Conservation (phyloP, 2,888 invertebrate genomes). For the Achlya flavicornis region DNA sequence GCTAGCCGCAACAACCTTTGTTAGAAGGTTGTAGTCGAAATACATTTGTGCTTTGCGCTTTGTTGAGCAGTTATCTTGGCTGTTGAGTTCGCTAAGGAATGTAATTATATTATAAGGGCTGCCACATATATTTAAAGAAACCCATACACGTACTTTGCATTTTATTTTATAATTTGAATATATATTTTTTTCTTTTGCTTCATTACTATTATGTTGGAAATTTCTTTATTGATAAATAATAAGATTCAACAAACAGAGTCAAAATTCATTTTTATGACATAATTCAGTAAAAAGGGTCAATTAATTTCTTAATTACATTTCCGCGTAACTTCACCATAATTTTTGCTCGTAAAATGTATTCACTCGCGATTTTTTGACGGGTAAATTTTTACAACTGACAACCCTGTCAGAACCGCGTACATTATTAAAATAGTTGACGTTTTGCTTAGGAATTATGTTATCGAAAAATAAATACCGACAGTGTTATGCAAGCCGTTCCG, state of each 20-base stretch:
- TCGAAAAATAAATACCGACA: slow-evolving; percentile 37
- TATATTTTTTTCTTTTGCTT: no score
- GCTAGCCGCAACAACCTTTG: background rate
- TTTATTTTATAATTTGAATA: no score
- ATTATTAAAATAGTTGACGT: slow-evolving; percentile 51
- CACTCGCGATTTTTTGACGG: background rate
- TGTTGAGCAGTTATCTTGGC: background rate
- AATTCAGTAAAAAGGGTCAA: no score
- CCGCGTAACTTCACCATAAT: background rate
- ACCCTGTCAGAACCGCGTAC: slow-evolving; percentile 40
- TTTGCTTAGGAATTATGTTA: slow-evolving; percentile 36
- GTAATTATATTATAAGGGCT: background rate
- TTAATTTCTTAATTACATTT: background rate
- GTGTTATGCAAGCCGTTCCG: slow-evolving; percentile 32
- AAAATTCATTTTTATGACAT: no score
- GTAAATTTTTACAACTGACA: slow-evolving; percentile 17
- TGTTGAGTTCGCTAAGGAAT: background rate
- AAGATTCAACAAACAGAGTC: no score
- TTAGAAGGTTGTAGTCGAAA: background rate
- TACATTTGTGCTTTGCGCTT: background rate
- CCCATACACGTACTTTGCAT: no score
- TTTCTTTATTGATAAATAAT: no score
- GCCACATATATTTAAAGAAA: background rate
- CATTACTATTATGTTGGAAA: no score
- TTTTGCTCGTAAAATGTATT: background rate